A percentile compares a stretch with the other conserved stretches of the same genome.
These are phyloP conservation scores for Cavia aperea DNA, from an alignment of 2,113 vertebrate species.

Conservation along the genomic window DNA sequence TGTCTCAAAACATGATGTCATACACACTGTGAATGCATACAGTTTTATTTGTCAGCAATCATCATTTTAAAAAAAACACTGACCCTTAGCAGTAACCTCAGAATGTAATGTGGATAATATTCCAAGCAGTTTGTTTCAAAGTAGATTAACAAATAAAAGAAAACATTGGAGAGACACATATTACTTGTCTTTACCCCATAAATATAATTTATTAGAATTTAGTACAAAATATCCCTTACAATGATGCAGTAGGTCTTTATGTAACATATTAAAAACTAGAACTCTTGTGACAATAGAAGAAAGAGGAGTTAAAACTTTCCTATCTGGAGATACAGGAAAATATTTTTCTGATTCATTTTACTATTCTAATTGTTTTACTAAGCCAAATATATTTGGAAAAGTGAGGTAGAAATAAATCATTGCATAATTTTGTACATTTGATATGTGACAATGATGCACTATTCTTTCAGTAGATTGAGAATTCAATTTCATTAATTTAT, in stretches of 20 bases:
- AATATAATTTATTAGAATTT: not conserved
- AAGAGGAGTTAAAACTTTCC: not conserved
- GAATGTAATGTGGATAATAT: not conserved
- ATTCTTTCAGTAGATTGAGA: not conserved
- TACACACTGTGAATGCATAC: not conserved
- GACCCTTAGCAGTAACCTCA: not conserved
- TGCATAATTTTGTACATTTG: not conserved
- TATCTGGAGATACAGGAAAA: not conserved
- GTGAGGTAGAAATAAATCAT: not conserved
- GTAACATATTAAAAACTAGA: not conserved
- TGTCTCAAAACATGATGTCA: not conserved
- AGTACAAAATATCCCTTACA: not conserved
- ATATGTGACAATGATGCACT: not conserved
- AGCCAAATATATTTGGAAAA: not conserved
- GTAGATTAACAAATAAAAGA: not conserved
- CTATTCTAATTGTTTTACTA: not conserved
- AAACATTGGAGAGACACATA: not conserved
- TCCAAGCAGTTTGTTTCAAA: not conserved
- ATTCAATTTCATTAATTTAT: not conserved
- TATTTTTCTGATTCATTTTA: not conserved
- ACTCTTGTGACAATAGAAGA: not conserved
- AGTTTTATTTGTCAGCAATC: not conserved
- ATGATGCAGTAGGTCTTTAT: not conserved
- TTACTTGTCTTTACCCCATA: not conserved
- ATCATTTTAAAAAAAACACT: not conserved